These are phyloP conservation scores for Tetanocera ferruginea DNA, from an alignment of 2,888 invertebrate species.

Conservation along the genomic window DNA sequence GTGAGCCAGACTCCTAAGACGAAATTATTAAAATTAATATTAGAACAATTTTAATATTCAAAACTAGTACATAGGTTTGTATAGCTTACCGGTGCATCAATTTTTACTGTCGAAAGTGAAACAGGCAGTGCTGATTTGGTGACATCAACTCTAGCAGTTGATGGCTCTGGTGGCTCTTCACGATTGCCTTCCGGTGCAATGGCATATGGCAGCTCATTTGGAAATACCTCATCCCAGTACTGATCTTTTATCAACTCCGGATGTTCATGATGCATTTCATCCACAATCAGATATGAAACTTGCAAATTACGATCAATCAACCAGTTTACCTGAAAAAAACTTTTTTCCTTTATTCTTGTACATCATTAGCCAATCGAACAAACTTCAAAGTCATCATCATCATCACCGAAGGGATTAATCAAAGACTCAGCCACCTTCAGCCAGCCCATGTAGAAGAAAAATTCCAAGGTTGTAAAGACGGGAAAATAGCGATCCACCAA, in stretches of 20 bases:
- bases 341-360: too few relatives aligned
- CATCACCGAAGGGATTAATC: constrained; percentile 91
- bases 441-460: constrained; percentile 91
- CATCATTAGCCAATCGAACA: too few relatives aligned
- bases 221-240: constrained; percentile 91
- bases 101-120: background rate
- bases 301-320: constrained; percentile 84
- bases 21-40: background rate
- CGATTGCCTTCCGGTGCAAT: constrained; percentile 71
- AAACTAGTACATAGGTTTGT: background rate
- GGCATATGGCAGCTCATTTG: constrained; percentile 86
- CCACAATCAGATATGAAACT: constrained; percentile 92
- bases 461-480: constrained; percentile 87
- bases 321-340: constrained; percentile 79
- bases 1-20: background rate
- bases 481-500: constrained; percentile 87
- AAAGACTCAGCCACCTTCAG: constrained; percentile 90
- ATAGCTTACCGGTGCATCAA: background rate
- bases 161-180: constrained; percentile 33
- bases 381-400: constrained; percentile 91
- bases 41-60: background rate
- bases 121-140: background rate
- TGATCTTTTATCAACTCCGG: constrained; percentile 88
- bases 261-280: constrained; percentile 94
- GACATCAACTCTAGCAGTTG: constrained; percentile 42